These are phyloP conservation scores for Leuciscus waleckii DNA, from an alignment of 2,797 vertebrate genomes.

Conservation along the genomic window DNA sequence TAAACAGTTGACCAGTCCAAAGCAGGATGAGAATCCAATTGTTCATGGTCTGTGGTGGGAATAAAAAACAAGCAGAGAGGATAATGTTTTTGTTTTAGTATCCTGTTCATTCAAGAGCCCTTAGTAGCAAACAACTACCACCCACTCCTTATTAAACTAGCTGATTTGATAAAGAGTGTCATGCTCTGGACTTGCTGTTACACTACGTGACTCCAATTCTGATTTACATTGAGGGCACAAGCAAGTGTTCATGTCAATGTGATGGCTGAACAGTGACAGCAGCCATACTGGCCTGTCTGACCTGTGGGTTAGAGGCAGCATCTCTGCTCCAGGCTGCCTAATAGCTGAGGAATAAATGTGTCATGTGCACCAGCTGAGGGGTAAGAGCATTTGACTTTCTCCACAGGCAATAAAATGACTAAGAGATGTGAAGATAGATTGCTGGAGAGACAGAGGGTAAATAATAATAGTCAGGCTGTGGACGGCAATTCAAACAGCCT, in stretches of 20 bases:
- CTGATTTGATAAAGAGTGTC: conserved; percentile 17
- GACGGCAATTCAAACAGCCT: conserved; percentile 17
- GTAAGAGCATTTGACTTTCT: conserved; percentile 49
- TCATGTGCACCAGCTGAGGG: conserved; percentile 33
- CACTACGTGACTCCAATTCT: conserved; percentile 44
- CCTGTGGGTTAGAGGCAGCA: conserved; percentile 31
- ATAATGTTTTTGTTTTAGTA: conserved; percentile 5
- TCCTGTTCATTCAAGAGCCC: background rate
- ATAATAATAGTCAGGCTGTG: background rate
- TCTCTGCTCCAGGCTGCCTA: conserved; percentile 35
- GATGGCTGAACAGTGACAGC: conserved; percentile 52
- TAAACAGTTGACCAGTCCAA: conserved; percentile 52
- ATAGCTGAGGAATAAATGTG: conserved; percentile 44
- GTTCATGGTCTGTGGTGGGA: conserved; percentile 40
- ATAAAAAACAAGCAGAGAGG: background rate
- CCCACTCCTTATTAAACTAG: conserved; percentile 7
- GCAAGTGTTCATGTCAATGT: conserved; percentile 39
- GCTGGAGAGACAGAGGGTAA: conserved; percentile 17
- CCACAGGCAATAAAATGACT: conserved; percentile 31
- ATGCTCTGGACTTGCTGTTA: background rate
- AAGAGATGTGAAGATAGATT: conserved; percentile 17
- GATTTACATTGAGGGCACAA: conserved; percentile 21
- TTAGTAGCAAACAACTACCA: conserved; percentile 18
- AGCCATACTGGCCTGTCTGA: conserved; percentile 48
- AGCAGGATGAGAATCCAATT: conserved; percentile 23